Evolutionary conservation across 2,797 vertebrate genomes (phyloP).

Genomic region (Argyrosomus regius): DNA sequence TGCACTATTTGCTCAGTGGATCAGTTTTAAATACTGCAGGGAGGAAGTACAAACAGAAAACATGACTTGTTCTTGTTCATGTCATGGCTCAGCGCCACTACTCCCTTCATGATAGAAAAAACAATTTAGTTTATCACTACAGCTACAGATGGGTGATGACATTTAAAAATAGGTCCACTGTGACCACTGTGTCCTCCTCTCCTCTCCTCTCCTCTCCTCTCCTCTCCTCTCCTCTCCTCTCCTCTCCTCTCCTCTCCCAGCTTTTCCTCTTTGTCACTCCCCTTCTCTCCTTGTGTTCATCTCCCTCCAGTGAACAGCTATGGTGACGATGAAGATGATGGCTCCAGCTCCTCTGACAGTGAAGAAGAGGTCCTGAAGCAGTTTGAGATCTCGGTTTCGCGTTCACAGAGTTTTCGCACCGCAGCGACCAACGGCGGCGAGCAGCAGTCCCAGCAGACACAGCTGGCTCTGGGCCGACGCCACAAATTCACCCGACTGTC

Average conservation of each 20-base stretch:
- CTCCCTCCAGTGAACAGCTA: constrained; percentile 84
- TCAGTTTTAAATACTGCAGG: too few species aligned
- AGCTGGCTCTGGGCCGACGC: constrained; percentile 62
- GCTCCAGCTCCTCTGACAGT: constrained; percentile 85
- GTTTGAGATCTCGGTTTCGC: constrained; percentile 89
- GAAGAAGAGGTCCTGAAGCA: constrained; percentile 88
- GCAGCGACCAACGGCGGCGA: constrained; percentile 35
- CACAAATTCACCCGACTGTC: constrained; percentile 83
- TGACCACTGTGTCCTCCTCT: too few species aligned
- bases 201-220: background rate
- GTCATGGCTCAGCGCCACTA: too few species aligned
- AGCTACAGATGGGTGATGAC: too few species aligned
- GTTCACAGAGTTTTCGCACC: constrained; percentile 86
- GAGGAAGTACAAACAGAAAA: too few species aligned
- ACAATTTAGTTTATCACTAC: too few species aligned
- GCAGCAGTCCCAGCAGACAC: constrained; percentile 40
- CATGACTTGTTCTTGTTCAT: too few species aligned
- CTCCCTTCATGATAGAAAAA: too few species aligned
- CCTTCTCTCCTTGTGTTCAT: constrained; percentile 49
- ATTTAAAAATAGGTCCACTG: too few species aligned
- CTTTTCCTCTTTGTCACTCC: constrained; percentile 25
- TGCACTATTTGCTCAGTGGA: too few species aligned
- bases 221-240: background rate
- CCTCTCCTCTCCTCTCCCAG: constrained; percentile 20
- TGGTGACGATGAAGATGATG: constrained; percentile 67